Conservation (phyloP, 2,888 invertebrate genomes). For the Lepidocyrtoides sp. region DNA sequence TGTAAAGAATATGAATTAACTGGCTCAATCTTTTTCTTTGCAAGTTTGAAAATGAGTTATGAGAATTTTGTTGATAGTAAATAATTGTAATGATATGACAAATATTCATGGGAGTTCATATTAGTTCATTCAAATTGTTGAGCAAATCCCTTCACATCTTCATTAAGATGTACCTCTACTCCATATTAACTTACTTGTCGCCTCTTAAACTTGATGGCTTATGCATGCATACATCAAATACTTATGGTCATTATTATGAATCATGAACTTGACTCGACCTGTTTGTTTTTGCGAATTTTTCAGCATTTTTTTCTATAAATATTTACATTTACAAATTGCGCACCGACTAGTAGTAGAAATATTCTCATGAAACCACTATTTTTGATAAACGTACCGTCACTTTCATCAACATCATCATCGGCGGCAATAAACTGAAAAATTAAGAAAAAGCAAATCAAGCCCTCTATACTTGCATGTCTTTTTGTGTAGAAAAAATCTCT, state of each 20-base stretch:
- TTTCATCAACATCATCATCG: not conserved
- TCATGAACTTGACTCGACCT: not conserved
- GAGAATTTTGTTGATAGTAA: conserved; percentile 33
- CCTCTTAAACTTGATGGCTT: too few species aligned
- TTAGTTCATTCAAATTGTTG: conserved; percentile 15
- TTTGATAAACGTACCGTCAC: conserved; percentile 23
- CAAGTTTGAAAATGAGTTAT: conserved; percentile 43
- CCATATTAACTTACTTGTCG: too few species aligned
- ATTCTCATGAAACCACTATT: not conserved
- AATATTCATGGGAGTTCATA: conserved; percentile 51
- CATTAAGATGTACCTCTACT: conserved; percentile 3
- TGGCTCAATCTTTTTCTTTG: conserved; percentile 11
- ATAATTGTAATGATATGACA: conserved; percentile 58
- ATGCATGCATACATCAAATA: not conserved
- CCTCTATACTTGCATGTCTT: not conserved
- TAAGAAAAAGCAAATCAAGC: not conserved
- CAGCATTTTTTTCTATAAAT: not conserved
- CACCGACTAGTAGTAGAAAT: not conserved
- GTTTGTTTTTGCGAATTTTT: not conserved
- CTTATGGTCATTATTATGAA: not conserved
- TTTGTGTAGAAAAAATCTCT: not conserved
- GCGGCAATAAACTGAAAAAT: conserved; percentile 13
- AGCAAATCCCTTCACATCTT: conserved; percentile 33
- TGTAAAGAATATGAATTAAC: conserved; percentile 69
- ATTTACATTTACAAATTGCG: not conserved